Evolutionary conservation across 1,140 invertebrate genomes (phyloP).

Genomic region (Macrotrachela quadricornifera): DNA sequence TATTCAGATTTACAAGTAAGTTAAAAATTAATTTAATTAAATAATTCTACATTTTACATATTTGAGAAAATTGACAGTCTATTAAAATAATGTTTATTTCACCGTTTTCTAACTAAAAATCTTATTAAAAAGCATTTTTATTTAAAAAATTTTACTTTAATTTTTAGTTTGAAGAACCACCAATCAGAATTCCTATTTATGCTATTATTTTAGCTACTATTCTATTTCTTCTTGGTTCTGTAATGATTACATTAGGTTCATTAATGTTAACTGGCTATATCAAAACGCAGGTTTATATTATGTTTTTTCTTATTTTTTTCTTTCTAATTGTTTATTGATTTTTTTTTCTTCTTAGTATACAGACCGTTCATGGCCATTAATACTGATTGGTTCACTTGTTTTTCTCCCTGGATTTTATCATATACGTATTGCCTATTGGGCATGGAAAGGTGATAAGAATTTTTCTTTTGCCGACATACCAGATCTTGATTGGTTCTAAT

Average conservation of each 20-base stretch:
- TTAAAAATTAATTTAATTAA: too few species aligned
- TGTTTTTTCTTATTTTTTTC: neutral
- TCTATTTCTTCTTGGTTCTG: constrained; percentile 47
- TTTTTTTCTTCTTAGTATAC: constrained; percentile 24
- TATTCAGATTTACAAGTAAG: too few species aligned
- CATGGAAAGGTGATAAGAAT: constrained; percentile 56
- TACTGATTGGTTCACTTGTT: constrained; percentile 60
- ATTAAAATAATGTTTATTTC: too few species aligned
- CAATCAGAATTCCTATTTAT: constrained; percentile 51
- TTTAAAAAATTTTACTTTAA: too few species aligned
- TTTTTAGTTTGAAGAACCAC: constrained; percentile 28
- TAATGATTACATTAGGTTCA: constrained; percentile 48
- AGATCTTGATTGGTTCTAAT: neutral
- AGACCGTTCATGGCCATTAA: constrained; percentile 55
- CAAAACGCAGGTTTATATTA: constrained; percentile 39
- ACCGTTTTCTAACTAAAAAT: too few species aligned
- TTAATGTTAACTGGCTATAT: constrained; percentile 54
- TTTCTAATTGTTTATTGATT: neutral
- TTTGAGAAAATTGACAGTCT: too few species aligned
- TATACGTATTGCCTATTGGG: constrained; percentile 60
- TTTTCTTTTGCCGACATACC: constrained; percentile 73
- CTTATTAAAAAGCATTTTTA: too few species aligned
- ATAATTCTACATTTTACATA: too few species aligned
- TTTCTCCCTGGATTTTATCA: constrained; percentile 72
- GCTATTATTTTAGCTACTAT: constrained; percentile 50